phyloP scores from a whole-genome alignment of 2,113 vertebrate genomes.

The Amphiprion ocellaris region DNA sequence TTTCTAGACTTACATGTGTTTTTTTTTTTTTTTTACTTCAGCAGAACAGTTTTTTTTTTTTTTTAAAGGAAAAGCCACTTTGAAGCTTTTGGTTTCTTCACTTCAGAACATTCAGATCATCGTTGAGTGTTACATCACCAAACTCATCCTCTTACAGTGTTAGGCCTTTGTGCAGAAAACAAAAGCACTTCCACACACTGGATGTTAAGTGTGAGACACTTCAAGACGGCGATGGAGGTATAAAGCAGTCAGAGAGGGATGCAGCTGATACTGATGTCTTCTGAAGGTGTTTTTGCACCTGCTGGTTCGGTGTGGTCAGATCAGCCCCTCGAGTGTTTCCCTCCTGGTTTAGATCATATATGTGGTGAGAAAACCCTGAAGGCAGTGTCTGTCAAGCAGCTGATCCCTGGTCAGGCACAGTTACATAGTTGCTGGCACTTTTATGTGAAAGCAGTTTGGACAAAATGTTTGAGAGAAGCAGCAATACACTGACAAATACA shows the following conservation, averaged over 20 bases:
- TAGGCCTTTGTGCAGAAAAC: background rate
- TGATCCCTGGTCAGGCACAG: slow-evolving; percentile 33
- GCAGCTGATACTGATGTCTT: slow-evolving; percentile 18
- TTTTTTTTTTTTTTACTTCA: background rate
- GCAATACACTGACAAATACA: background rate
- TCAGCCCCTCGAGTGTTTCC: background rate
- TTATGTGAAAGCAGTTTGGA: background rate
- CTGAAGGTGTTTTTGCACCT: slow-evolving; percentile 45
- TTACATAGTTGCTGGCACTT: background rate
- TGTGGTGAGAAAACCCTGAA: slow-evolving; percentile 12
- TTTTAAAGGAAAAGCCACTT: background rate
- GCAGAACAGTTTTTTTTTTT: background rate
- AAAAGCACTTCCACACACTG: background rate
- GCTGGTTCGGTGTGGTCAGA: background rate
- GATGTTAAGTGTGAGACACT: background rate
- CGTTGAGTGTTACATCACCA: background rate
- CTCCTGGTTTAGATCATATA: slow-evolving; percentile 10
- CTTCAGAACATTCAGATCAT: background rate
- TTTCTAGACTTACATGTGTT: background rate
- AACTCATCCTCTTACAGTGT: slow-evolving; percentile 4
- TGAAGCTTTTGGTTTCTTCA: background rate
- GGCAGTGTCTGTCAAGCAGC: slow-evolving; percentile 18
- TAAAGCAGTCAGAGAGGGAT: background rate
- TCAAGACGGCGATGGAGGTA: background rate
- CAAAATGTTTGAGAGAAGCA: background rate